These are phyloP conservation scores for Leiothrix lutea DNA, from an alignment of 2,113 vertebrate genomes.

Conservation along the genomic window DNA sequence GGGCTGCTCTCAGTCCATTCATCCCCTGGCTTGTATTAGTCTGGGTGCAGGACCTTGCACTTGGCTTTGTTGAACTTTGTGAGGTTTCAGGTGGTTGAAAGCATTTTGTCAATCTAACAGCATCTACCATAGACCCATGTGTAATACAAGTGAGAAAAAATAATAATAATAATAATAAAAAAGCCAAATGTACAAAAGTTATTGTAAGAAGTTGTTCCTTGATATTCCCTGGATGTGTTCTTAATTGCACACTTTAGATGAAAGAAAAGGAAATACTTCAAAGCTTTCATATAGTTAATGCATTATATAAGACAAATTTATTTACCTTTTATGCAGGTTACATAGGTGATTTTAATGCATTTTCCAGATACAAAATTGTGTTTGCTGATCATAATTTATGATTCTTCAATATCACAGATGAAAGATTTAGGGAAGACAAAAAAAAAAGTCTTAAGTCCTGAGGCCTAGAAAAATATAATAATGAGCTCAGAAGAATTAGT, in stretches of 20 bases:
- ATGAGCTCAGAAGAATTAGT: background rate
- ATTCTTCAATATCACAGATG: background rate
- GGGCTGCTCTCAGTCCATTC: background rate
- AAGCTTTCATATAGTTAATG: background rate
- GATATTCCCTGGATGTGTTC: background rate
- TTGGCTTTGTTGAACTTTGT: background rate
- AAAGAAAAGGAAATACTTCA: background rate
- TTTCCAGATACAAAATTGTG: background rate
- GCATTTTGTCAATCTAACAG: background rate
- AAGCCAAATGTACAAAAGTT: background rate
- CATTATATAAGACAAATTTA: background rate
- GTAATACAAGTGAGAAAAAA: background rate
- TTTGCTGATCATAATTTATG: background rate
- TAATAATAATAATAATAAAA: too few species aligned
- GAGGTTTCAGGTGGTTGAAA: background rate
- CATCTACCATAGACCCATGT: background rate
- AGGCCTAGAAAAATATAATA: background rate
- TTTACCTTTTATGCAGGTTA: background rate
- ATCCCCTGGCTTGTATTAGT: background rate
- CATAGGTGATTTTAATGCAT: background rate
- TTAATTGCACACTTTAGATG: background rate
- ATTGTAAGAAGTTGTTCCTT: background rate
- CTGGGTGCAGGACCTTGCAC: background rate
- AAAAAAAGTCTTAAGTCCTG: background rate
- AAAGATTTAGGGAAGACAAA: background rate